Evolutionary conservation across 1,140 invertebrate species (phyloP).

Genomic region (Lasioglossum baleicum): DNA sequence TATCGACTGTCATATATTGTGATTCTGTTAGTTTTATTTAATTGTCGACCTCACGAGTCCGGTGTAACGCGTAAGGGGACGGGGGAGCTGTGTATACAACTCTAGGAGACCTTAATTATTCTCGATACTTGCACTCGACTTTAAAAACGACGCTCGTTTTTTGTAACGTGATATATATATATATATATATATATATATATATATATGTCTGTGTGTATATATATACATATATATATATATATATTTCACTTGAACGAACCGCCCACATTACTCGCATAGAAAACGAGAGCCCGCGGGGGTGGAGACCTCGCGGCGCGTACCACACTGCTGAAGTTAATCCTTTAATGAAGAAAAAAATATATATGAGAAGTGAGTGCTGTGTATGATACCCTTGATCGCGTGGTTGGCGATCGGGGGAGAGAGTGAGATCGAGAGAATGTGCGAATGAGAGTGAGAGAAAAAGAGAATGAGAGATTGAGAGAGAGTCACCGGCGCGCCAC

Average conservation of each 20-base stretch:
- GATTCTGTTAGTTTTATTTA: conserved; percentile 46
- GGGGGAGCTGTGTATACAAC: conserved; percentile 18
- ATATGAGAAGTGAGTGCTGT: too few relatives aligned
- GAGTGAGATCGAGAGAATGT: too few relatives aligned
- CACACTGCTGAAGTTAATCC: too few relatives aligned
- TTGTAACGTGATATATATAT: conserved; percentile 29
- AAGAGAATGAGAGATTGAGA: too few relatives aligned
- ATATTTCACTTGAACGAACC: conserved; percentile 53
- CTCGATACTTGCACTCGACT: conserved; percentile 42
- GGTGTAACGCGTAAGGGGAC: conserved; percentile 20
- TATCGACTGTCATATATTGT: conserved; percentile 46
- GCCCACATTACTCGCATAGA: conserved; percentile 52
- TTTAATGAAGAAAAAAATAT: too few relatives aligned
- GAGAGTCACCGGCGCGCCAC: neutral
- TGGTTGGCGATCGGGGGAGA: neutral
- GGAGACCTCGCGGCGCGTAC: neutral
- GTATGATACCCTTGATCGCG: too few relatives aligned
- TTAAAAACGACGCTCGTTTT: conserved; percentile 37
- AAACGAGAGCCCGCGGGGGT: neutral
- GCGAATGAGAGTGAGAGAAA: neutral
- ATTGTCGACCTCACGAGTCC: conserved; percentile 26
- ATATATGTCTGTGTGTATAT: too few relatives aligned
- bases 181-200: too few relatives aligned
- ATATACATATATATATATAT: neutral
- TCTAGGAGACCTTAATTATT: conserved; percentile 28